phyloP scores from a whole-genome alignment of 1,140 invertebrate genomes.

The Chironomus tepperi region DNA sequence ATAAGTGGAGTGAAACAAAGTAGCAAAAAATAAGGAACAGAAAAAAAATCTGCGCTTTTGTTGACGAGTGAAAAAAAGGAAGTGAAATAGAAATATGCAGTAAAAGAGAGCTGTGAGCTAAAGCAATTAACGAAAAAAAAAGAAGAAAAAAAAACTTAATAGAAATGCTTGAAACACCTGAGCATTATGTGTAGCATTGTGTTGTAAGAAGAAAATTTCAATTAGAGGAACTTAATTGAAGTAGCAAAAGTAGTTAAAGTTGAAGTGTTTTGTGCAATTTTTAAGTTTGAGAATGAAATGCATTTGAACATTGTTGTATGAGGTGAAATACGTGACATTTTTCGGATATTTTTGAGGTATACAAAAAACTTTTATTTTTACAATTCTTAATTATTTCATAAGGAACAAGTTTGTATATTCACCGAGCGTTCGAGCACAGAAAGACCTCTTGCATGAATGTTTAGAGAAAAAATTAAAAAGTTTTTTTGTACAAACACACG shows the following conservation, averaged over 20 bases:
- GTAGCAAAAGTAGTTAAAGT: background rate
- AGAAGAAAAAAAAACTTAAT: background rate
- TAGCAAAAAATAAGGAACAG: background rate
- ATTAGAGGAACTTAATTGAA: background rate
- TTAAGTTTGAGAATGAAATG: background rate
- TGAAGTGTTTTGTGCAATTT: background rate
- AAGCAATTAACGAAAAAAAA: slow-evolving; percentile 2
- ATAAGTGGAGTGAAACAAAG: background rate
- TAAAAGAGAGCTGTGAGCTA: background rate
- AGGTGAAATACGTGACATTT: slow-evolving; percentile 13
- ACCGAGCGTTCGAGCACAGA: background rate
- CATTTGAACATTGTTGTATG: background rate
- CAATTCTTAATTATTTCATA: background rate
- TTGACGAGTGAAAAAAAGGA: background rate
- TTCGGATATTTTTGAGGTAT: background rate
- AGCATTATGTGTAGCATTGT: background rate
- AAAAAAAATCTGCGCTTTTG: background rate
- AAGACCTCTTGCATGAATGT: too few relatives aligned
- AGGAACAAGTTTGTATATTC: background rate
- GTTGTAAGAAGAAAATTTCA: background rate
- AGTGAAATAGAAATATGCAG: background rate
- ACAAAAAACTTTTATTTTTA: background rate
- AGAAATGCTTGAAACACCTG: background rate
- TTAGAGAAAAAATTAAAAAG: too few relatives aligned
- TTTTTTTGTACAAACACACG: background rate